Base-by-base conservation (phyloP, 2,888 invertebrate genomes). In the Zeuzera pyrina region DNA sequence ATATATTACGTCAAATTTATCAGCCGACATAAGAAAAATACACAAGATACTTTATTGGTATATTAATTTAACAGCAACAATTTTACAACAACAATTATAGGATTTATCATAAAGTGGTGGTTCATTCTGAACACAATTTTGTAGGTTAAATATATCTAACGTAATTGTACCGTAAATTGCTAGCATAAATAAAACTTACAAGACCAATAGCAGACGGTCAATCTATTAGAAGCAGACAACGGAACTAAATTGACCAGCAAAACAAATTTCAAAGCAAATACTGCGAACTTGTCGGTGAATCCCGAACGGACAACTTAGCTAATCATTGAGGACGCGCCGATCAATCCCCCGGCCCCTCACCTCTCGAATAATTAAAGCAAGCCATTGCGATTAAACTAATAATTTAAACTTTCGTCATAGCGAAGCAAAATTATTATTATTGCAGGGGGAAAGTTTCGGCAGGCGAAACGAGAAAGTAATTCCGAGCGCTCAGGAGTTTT, bases 401-500 rank as follows among this genome's bases (percentile, higher is more conserved):
- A 79, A 77, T 76, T 79, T 74, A 71, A 81, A 78, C 70, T 81
- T 78, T 73, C 69, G 70, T 73, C 77, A 71, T 71, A 70, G 67
- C 71, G 59, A 54, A 65, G 69, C 63, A 49, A 62, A 78, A 71
- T 81, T 81, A 79, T 79, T 78, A 77, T 77, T 74, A 77, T 76
- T 72, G 66, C 59, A 57, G 52, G 52, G 49, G 49, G 29, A 57
- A 71, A 79, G 78, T 64, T 78, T 78, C 66, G 54, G 47, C 45
- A 51, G 46, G 55, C 54, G 69, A 63, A 71, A 74, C 76, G 74
- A 60, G 73, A 77, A 79, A 81, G 78, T 77, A 79, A 79, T 79
- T 73, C 68, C 54, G 45, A 42, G 45, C 43, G 49, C 47, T 43
- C 14, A 45, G 48, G 38, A 45, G 55, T 55, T 24, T 37, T 11